Evolutionary conservation across 92 coral and sea anemone genomes (phyloP).

Genomic region (Porites divaricata): DNA sequence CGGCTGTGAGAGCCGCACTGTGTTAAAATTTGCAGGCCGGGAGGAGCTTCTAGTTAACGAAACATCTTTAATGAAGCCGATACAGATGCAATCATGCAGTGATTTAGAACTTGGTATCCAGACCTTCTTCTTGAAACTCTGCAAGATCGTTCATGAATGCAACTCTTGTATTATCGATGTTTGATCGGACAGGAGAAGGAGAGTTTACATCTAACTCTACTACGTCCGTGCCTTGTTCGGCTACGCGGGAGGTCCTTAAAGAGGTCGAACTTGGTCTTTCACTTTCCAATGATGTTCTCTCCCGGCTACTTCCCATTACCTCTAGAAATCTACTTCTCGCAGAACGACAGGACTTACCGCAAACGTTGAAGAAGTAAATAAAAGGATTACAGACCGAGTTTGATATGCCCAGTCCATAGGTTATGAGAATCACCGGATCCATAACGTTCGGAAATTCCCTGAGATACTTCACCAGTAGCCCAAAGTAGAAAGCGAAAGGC

Average conservation of each 20-base stretch:
- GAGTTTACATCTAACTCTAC: background rate
- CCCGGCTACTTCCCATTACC: background rate
- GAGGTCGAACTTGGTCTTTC: background rate
- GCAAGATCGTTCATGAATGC: background rate
- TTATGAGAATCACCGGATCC: conserved; percentile 51
- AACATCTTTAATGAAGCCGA: too few relatives aligned
- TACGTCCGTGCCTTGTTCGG: background rate
- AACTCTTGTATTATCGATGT: background rate
- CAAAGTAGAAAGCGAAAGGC: conserved; percentile 70
- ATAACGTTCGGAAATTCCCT: conserved; percentile 57
- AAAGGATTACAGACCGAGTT: conserved; percentile 74
- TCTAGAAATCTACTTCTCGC: background rate
- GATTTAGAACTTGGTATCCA: background rate
- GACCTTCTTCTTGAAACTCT: background rate
- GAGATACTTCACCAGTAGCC: conserved; percentile 54
- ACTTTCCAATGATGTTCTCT: background rate
- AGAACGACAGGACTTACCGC: conserved; percentile 10
- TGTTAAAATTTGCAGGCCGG: too few relatives aligned
- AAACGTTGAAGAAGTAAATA: conserved; percentile 60
- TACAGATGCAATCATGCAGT: too few relatives aligned
- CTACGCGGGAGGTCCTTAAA: background rate
- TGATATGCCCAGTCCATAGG: conserved; percentile 65
- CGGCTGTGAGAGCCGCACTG: too few relatives aligned
- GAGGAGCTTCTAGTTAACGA: too few relatives aligned
- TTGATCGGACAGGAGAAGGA: background rate